Conservation (phyloP, 2,888 invertebrate genomes). For the Erpobdella octoculata region DNA sequence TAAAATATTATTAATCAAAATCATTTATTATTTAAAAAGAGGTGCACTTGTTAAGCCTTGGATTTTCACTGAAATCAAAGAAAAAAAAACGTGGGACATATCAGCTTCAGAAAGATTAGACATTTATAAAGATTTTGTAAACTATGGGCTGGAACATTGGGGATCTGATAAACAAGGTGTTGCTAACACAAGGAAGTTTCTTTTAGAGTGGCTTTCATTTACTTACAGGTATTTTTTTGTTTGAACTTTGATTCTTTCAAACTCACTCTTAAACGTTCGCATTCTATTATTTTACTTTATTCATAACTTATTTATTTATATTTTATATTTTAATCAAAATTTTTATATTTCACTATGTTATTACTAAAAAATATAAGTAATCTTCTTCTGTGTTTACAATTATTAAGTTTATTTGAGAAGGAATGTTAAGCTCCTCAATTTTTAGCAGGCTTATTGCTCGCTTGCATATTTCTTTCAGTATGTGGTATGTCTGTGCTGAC, state of each 20-base stretch:
- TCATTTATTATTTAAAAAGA: conserved; percentile 53
- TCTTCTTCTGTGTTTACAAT: too few relatives aligned
- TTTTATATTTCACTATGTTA: too few relatives aligned
- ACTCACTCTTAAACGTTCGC: background rate
- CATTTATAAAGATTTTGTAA: conserved; percentile 73
- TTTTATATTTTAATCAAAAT: too few relatives aligned
- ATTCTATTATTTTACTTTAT: too few relatives aligned
- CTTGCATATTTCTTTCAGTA: too few relatives aligned
- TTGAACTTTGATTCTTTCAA: background rate
- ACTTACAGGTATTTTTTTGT: conserved; percentile 47
- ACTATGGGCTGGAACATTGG: conserved; percentile 96
- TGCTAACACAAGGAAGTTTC: conserved; percentile 77
- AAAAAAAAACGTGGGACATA: conserved; percentile 80
- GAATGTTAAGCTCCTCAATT: too few relatives aligned
- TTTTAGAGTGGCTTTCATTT: conserved; percentile 58
- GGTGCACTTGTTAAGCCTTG: conserved; percentile 96
- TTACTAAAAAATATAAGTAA: too few relatives aligned
- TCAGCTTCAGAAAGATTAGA: conserved; percentile 81
- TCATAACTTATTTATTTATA: too few relatives aligned
- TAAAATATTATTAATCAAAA: too few relatives aligned
- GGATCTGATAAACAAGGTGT: conserved; percentile 86
- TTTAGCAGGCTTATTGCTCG: too few relatives aligned
- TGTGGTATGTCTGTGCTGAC: too few relatives aligned
- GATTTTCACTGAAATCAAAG: conserved; percentile 96
- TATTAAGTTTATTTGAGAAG: too few relatives aligned